A percentile compares a stretch with the other conserved stretches of the same genome.
These are phyloP conservation scores for Drosophila nr. perissopoda DNA, from an alignment of 2,888 invertebrate genomes.

Conservation along the genomic window DNA sequence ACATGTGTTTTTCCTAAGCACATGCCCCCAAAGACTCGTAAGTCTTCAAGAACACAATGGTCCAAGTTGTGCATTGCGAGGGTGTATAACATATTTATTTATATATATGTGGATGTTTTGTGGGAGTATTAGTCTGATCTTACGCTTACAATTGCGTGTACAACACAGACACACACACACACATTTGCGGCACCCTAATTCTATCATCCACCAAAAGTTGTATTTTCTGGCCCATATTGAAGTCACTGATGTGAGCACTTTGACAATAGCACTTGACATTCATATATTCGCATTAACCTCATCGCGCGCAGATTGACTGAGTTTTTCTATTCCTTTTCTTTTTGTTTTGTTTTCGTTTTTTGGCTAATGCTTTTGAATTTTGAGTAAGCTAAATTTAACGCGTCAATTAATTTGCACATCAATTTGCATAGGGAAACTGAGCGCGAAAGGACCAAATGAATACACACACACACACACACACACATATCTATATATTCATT, in stretches of 20 bases:
- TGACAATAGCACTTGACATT: conserved; percentile 73
- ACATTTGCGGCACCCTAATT: conserved; percentile 33
- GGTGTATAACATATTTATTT: background rate
- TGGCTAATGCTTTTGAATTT: background rate
- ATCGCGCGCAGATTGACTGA: conserved; percentile 31
- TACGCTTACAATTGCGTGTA: conserved; percentile 52
- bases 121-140: conserved; percentile 47
- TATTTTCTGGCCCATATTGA: conserved; percentile 14
- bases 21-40: conserved; percentile 20
- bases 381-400: conserved; percentile 16
- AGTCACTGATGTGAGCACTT: conserved; percentile 65
- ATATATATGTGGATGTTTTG: conserved; percentile 13
- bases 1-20: conserved; percentile 59
- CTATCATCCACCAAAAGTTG: conserved; percentile 11
- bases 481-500: background rate
- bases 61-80: conserved; percentile 17
- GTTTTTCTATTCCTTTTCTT: conserved; percentile 19
- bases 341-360: conserved; percentile 2
- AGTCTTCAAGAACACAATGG: conserved; percentile 30
- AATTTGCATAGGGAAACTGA: conserved; percentile 35
- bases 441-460: conserved; percentile 13
- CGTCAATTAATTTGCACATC: conserved; percentile 36
- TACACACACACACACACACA: conserved; percentile 2
- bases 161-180: conserved; percentile 10
- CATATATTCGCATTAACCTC: conserved; percentile 41